Conservation (phyloP, 2,888 invertebrate species). For the Yponomeuta plumbellus region DNA sequence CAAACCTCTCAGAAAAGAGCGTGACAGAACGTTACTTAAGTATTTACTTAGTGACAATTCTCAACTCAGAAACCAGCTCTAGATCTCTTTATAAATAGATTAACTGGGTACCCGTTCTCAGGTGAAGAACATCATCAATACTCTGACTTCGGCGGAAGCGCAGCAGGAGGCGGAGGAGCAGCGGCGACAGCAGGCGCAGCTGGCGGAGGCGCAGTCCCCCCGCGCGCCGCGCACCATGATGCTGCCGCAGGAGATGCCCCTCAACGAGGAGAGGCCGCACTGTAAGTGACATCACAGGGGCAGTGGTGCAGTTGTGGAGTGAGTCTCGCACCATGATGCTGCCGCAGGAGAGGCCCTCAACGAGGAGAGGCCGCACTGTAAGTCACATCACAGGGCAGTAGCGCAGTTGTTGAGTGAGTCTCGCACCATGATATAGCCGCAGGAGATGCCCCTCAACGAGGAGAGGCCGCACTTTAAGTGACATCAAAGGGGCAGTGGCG, state of each 20-base stretch:
- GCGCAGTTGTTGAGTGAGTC: constrained; percentile 65
- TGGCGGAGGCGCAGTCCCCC: constrained; percentile 53
- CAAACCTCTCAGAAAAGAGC: too few relatives aligned
- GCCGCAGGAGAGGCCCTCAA: constrained; percentile 73
- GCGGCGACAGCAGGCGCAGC: constrained; percentile 34
- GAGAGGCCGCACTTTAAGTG: constrained; percentile 78
- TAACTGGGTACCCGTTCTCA: constrained; percentile 23
- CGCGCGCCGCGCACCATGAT: constrained; percentile 74
- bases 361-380: constrained; percentile 86
- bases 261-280: constrained; percentile 4
- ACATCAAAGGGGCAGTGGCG: constrained; percentile 33
- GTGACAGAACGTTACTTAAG: too few relatives aligned
- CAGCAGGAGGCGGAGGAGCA: constrained; percentile 41
- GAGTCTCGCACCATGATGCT: constrained; percentile 74
- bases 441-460: constrained; percentile 69
- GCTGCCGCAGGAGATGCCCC: constrained; percentile 75
- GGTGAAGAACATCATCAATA: constrained; percentile 70
- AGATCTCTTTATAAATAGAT: too few relatives aligned
- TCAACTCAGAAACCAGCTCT: too few relatives aligned
- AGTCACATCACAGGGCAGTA: constrained; percentile 55
- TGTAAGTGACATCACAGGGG: not conserved
- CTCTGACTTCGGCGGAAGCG: constrained; percentile 58
- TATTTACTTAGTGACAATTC: too few relatives aligned
- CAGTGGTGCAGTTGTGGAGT: constrained; percentile 54
- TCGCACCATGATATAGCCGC: constrained; percentile 76